Evolutionary conservation across 2,888 invertebrate genomes (phyloP).

Genomic region (Dusona sp.): DNA sequence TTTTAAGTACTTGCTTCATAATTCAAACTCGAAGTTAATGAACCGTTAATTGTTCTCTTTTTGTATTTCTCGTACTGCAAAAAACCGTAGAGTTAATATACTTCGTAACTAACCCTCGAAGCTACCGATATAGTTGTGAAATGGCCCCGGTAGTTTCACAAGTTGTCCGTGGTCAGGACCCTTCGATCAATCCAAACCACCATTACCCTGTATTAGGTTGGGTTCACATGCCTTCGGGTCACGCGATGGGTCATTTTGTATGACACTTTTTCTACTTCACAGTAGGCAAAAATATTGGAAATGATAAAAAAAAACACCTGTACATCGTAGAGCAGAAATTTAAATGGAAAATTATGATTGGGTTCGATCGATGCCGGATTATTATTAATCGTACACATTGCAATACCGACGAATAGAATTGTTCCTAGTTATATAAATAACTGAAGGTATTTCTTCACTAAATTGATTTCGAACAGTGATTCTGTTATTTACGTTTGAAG

Average conservation of each 20-base stretch:
- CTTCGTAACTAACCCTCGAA: neutral
- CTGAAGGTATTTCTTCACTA: neutral
- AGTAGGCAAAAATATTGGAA: neutral
- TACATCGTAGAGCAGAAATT: neutral
- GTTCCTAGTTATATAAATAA: neutral
- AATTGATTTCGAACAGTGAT: neutral
- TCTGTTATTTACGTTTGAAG: neutral
- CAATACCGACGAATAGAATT: neutral
- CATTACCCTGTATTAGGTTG: constrained; percentile 18
- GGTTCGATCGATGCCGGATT: neutral
- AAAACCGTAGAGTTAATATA: neutral
- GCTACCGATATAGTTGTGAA: neutral
- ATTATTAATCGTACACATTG: neutral
- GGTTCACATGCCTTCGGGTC: constrained; percentile 1
- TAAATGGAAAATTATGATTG: neutral
- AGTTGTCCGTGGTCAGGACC: constrained; percentile 58
- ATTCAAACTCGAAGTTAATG: neutral
- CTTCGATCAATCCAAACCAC: constrained; percentile 48
- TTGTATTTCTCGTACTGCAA: neutral
- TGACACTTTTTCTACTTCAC: neutral
- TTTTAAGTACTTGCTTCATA: neutral
- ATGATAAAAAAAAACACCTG: neutral
- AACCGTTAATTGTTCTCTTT: neutral
- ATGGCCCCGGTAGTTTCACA: constrained; percentile 22
- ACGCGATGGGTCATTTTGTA: constrained; percentile 32